These are phyloP conservation scores for Cyprinodon brontotheroides DNA, from an alignment of 2,113 vertebrate genomes.

Conservation along the genomic window DNA sequence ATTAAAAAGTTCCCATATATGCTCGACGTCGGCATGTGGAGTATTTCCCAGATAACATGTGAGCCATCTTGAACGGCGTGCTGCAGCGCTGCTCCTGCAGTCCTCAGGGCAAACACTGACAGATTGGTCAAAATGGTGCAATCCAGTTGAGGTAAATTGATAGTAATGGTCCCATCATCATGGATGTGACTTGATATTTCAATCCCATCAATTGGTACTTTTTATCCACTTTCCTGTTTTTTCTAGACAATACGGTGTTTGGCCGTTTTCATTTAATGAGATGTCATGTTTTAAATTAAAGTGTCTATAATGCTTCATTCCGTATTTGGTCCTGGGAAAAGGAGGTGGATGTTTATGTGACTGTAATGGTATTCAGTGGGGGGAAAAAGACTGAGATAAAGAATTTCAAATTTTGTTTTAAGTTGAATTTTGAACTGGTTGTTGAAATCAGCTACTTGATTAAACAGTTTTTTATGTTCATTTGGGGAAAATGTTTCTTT, in stretches of 20 bases:
- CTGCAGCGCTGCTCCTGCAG: slow-evolving; percentile 42
- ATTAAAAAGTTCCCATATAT: neutral
- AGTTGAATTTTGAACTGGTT: too few species aligned
- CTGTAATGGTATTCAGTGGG: slow-evolving; percentile 12
- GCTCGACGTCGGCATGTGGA: neutral
- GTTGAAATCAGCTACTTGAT: neutral
- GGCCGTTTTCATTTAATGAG: slow-evolving; percentile 22
- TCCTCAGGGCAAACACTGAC: slow-evolving; percentile 38
- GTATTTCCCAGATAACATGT: slow-evolving; percentile 25
- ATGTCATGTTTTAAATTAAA: slow-evolving; percentile 50
- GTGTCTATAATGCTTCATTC: slow-evolving; percentile 45
- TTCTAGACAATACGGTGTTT: slow-evolving; percentile 3
- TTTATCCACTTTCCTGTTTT: neutral
- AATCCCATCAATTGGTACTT: slow-evolving; percentile 16
- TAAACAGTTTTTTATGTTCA: neutral
- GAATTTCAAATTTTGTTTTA: neutral
- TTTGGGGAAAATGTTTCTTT: neutral
- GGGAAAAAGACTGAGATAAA: neutral
- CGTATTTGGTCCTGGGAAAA: slow-evolving; percentile 37
- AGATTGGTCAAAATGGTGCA: slow-evolving; percentile 41
- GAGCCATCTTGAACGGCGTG: slow-evolving; percentile 31
- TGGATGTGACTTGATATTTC: slow-evolving; percentile 27
- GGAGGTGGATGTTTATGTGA: slow-evolving; percentile 21
- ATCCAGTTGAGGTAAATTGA: slow-evolving; percentile 36
- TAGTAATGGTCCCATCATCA: slow-evolving; percentile 38